Base-by-base conservation (phyloP, 2,113 vertebrate genomes). In the Scomber scombrus region DNA sequence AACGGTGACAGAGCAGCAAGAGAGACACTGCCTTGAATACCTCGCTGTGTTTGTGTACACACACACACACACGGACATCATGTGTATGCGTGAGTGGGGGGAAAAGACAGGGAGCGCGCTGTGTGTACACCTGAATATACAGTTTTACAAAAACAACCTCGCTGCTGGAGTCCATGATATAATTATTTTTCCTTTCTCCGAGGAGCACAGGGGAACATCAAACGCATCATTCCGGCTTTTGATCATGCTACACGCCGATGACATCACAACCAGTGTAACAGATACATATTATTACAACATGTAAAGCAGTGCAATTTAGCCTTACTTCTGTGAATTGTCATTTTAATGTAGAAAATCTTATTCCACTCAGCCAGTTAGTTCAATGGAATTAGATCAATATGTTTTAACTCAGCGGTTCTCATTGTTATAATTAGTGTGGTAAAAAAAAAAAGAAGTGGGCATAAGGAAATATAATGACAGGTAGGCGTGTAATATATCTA, bases 151-250 rank as follows among this genome's bases (percentile, higher is more conserved):
- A 86, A 86, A 75, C 54, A 79, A 55, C 2, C 10, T 76, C 64
- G 34, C 83, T 76, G 81, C 51, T 18, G 72, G 71, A 78, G 63
- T 56, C 40, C 54, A 31, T 8, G 49, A 73, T 75, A 47, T 45
- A 3, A 55, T 80, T 80, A 10, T n/a, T 34, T 63, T 67, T 23
- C 46, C 50, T 75, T 67, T 52, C 78, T 73, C 64, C 3, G 64
- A 49, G 51, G 50, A 62, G 57, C 4, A 52, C 45, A 50, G 52
- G 50, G 52, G 21, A 50, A 90, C 75, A 84, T 91, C 83, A 92
- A 89, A 91, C 75, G 31, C 31, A 43, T 77, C 51, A 55, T 52
- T 45, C 15, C 54, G n/a, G 78, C 88, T 80, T 90, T 89, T 91
- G 88, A 88, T 89, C 84, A 49, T 46, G 54, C 57, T 72, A 58